phyloP scores from a whole-genome alignment of 2,888 invertebrate species.

The Caenorhabditis sulstoni region DNA sequence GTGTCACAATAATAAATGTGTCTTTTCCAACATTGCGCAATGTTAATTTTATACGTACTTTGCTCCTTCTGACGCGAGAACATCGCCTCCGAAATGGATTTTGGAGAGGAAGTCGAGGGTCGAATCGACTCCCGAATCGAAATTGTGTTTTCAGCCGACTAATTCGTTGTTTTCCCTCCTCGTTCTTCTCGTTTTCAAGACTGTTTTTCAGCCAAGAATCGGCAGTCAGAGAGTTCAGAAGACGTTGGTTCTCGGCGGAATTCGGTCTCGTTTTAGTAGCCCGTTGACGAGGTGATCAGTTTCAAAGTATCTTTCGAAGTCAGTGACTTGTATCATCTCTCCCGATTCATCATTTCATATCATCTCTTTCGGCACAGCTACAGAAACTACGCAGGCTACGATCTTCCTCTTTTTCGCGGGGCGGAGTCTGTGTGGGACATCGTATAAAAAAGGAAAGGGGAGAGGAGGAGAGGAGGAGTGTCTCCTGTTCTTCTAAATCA shows the following conservation, averaged over 20 bases:
- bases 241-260: too few species aligned
- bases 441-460: constrained; percentile 7
- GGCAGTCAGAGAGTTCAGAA: not conserved
- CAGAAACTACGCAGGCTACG: constrained; percentile 8
- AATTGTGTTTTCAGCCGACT: too few species aligned
- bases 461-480: not conserved
- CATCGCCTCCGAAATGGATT: too few species aligned
- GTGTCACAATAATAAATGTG: not conserved
- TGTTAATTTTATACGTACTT: too few species aligned
- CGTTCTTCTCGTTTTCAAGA: too few species aligned
- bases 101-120: too few species aligned
- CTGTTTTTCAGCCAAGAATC: not conserved
- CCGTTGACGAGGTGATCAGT: not conserved
- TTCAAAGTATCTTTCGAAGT: not conserved
- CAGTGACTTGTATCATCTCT: not conserved
- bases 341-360: not conserved
- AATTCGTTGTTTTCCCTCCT: too few species aligned
- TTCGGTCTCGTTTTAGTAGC: too few species aligned
- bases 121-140: too few species aligned
- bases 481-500: not conserved
- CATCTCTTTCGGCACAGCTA: not conserved
- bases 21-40: too few species aligned
- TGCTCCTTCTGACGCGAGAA: too few species aligned
- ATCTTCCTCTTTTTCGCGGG: not conserved
- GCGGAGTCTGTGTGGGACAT: not conserved